phyloP scores from a whole-genome alignment of 2,888 invertebrate genomes.

The Helleia helle region DNA sequence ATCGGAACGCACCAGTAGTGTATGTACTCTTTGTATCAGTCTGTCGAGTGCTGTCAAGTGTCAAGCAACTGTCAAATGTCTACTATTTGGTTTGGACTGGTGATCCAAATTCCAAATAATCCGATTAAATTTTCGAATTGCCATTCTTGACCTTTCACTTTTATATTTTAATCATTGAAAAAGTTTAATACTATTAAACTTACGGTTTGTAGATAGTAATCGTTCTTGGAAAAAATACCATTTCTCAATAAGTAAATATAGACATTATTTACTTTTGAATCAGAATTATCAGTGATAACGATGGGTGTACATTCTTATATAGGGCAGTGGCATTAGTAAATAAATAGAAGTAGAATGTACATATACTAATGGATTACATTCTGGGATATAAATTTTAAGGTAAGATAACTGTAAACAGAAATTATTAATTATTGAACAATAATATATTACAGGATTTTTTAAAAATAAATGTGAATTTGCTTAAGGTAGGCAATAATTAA shows the following conservation, averaged over 20 bases:
- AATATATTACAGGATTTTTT: too few relatives aligned
- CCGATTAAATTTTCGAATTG: not conserved
- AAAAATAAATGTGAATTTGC: too few relatives aligned
- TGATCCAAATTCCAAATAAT: too few relatives aligned
- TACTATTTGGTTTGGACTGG: too few relatives aligned
- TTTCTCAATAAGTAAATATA: slow-evolving; percentile 4
- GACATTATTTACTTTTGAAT: slow-evolving; percentile 22
- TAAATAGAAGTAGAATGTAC: slow-evolving; percentile 19
- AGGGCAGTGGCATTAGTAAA: slow-evolving; percentile 11
- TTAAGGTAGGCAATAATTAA: too few relatives aligned
- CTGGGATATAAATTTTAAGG: not conserved
- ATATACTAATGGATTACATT: not conserved
- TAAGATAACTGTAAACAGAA: not conserved
- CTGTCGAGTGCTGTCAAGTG: not conserved
- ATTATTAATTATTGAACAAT: too few relatives aligned
- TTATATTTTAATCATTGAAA: not conserved
- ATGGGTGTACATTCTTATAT: slow-evolving; percentile 19
- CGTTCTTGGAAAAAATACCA: too few relatives aligned
- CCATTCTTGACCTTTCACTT: not conserved
- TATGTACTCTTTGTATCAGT: too few relatives aligned
- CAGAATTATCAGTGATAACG: slow-evolving; percentile 26
- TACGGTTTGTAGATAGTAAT: too few relatives aligned
- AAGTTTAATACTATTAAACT: too few relatives aligned
- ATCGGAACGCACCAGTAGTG: too few relatives aligned
- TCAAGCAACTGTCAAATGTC: not conserved